Conservation (phyloP, 2,113 vertebrate genomes). For the Larimichthys polyactis region DNA sequence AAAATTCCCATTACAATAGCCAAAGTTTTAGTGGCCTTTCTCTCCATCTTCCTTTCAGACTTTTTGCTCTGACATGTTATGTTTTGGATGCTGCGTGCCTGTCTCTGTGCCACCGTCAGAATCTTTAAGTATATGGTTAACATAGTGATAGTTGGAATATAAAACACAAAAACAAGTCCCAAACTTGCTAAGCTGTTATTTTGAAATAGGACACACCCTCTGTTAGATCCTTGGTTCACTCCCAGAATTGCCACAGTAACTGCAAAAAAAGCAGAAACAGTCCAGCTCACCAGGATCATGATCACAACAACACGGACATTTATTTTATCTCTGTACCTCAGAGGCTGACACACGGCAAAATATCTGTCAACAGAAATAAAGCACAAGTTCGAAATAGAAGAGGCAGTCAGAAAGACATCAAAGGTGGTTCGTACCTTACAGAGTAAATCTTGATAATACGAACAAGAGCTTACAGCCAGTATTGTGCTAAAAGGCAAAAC, state of each 20-base stretch:
- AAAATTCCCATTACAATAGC: too few species aligned
- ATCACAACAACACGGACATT: not conserved
- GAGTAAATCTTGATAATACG: not conserved
- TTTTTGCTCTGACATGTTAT: too few species aligned
- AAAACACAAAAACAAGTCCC: not conserved
- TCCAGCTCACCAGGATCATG: conserved; percentile 33
- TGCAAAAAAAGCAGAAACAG: not conserved
- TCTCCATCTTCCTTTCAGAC: too few species aligned
- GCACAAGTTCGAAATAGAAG: conserved; percentile 29
- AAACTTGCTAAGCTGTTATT: not conserved
- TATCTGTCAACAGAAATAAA: conserved; percentile 42
- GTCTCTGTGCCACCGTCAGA: not conserved
- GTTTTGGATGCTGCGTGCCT: too few species aligned
- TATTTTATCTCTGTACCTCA: conserved; percentile 24
- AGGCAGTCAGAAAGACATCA: not conserved
- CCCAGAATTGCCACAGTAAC: not conserved
- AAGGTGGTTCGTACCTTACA: conserved; percentile 1
- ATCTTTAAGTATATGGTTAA: conserved; percentile 25
- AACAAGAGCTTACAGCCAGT: not conserved
- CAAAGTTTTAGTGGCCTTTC: too few species aligned
- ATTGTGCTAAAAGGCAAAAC: conserved; percentile 10
- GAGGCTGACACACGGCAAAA: conserved; percentile 30
- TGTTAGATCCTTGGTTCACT: not conserved
- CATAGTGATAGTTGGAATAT: conserved; percentile 14
- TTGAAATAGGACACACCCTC: not conserved